Evolutionary conservation across 2,888 invertebrate genomes (phyloP), one percentile per base, ranked within the genome.

Genomic region (Gastracanthus pulcherrimus): DNA sequence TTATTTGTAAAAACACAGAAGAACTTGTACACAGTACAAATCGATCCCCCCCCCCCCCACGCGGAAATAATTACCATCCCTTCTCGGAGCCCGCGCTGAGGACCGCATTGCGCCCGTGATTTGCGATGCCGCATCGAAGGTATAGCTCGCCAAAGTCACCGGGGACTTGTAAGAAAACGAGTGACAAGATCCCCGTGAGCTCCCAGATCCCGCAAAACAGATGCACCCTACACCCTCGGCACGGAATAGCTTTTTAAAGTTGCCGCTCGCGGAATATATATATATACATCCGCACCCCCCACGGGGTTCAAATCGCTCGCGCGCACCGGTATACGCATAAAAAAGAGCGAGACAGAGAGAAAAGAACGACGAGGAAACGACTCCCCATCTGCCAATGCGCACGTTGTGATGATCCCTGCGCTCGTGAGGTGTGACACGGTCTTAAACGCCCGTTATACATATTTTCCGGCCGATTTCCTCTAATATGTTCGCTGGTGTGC

Each of bases 231-330:
- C 45, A 82, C 84, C 83, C 87, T 88, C 84, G 82, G 83, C 7
- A 1, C 84, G 84, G 84, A 89, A 90, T 89, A 86, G 89, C 88
- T 88, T 89, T 89, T 89, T 89, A 90, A 90, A 89, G 87, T 89
- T 86, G 85, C 84, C 84, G 55, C 67, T 38, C 78, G 74, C 76
- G 82, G 83, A 72, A 84, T 86, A 84, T 86, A 84, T 86, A 86
- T 85, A 84, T 85, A 80, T 79, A 72, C 48, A 79, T 80, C 84
- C 80, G 71, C 78, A 79, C 74, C 71, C 60, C 77, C 69, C 71
- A 29, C 76, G 80, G 58, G 83, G 67, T 48, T 70, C 51, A 16
- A 79, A 75, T 64, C 2, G 29, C 26, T 36, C 29, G 78, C 48
- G 45, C 41, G 4, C 38, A 66, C 19, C 19, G 23, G 16, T 48